Evolutionary conservation across 2,113 vertebrate genomes (phyloP).

Genomic region (Coreoperca whiteheadi): DNA sequence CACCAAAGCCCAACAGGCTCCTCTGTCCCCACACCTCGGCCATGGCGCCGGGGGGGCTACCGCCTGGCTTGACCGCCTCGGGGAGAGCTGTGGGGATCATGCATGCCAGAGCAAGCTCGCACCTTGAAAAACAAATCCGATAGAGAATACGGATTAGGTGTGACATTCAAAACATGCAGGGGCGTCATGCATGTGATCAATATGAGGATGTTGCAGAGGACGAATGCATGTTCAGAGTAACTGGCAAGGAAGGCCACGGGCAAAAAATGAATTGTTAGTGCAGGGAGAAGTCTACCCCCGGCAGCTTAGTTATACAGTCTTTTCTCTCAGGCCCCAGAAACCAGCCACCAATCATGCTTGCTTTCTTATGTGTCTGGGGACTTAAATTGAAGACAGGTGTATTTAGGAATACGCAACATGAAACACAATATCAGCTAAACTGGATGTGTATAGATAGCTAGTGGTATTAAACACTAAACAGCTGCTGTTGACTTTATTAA

Average conservation of each 20-base stretch:
- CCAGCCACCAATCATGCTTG: not conserved
- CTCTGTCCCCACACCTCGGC: conserved; percentile 78
- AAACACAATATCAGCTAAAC: not conserved
- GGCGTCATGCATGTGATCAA: not conserved
- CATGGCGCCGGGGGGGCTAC: conserved; percentile 49
- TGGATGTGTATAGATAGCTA: not conserved
- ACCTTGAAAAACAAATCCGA: conserved; percentile 20
- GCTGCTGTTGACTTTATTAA: not conserved
- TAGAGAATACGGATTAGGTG: not conserved
- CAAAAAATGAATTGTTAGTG: not conserved
- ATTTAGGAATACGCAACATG: not conserved
- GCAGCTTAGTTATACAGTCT: not conserved
- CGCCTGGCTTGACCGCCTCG: not conserved
- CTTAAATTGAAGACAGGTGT: not conserved
- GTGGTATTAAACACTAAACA: not conserved
- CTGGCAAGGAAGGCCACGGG: not conserved
- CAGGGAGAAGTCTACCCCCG: not conserved
- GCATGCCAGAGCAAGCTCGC: conserved; percentile 2
- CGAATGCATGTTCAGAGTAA: not conserved
- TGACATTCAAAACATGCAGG: not conserved
- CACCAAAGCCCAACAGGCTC: conserved; percentile 82
- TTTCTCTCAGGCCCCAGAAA: not conserved
- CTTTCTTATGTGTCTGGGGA: not conserved
- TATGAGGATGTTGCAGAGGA: not conserved
- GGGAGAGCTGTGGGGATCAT: conserved; percentile 6